Conservation (phyloP, 2,797 vertebrate species). For the Artibeus lituratus region DNA sequence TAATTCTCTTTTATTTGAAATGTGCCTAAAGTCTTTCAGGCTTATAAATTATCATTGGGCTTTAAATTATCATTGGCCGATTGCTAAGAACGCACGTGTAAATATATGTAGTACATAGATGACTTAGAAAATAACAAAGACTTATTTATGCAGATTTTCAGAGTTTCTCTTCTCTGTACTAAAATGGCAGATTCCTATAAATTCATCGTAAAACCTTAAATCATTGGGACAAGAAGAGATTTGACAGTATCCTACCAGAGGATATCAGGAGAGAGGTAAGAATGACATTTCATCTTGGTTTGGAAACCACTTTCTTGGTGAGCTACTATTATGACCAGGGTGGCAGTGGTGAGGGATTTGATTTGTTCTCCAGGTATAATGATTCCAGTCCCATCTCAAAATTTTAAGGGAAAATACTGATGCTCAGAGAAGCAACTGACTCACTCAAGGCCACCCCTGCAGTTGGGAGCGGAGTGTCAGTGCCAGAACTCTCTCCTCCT, state of each 20-base stretch:
- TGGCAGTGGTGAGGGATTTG: not conserved
- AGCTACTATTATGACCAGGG: not conserved
- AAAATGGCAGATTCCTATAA: not conserved
- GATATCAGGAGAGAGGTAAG: not conserved
- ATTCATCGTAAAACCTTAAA: not conserved
- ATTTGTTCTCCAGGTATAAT: not conserved
- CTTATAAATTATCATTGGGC: too few relatives aligned
- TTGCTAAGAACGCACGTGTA: not conserved
- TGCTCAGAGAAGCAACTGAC: not conserved
- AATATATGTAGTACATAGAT: not conserved
- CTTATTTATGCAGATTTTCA: not conserved
- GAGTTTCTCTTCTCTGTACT: not conserved
- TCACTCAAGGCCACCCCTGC: not conserved
- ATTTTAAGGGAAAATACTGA: not conserved
- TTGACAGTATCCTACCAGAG: not conserved
- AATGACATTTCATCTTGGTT: not conserved
- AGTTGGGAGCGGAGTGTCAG: not conserved
- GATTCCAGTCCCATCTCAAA: not conserved
- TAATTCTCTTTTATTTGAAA: not conserved
- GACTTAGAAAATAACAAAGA: not conserved
- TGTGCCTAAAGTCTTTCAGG: not conserved
- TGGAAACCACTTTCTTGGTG: not conserved
- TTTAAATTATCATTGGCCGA: not conserved
- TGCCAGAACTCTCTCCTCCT: not conserved
- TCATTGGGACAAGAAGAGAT: not conserved